These are phyloP conservation scores for Colletes latitarsis DNA, from an alignment of 1,140 invertebrate genomes.

Conservation along the genomic window DNA sequence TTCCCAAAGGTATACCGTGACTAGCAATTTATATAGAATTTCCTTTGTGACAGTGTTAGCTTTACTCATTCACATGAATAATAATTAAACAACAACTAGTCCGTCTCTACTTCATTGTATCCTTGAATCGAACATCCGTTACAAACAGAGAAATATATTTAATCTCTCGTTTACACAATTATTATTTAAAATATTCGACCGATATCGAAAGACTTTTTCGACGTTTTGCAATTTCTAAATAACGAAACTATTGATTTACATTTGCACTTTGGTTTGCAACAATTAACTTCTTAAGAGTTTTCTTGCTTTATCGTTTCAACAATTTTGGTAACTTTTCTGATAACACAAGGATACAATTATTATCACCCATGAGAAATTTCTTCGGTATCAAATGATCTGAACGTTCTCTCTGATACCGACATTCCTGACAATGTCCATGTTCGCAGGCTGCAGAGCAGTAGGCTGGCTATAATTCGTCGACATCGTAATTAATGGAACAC, in stretches of 20 bases:
- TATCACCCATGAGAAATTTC: not conserved
- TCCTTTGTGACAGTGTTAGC: too few species aligned
- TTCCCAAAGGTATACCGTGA: not conserved
- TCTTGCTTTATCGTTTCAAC: too few species aligned
- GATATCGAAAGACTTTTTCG: too few species aligned
- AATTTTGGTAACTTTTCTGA: too few species aligned
- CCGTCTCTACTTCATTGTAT: not conserved
- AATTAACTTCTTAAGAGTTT: too few species aligned
- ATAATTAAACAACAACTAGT: not conserved
- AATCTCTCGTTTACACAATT: too few species aligned
- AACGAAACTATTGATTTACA: too few species aligned
- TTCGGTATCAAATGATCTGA: not conserved
- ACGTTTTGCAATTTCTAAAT: too few species aligned
- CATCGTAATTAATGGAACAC: conserved; percentile 31
- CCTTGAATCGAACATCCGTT: not conserved
- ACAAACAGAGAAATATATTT: not conserved
- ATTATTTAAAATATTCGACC: too few species aligned
- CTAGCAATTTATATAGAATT: not conserved
- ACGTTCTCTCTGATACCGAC: conserved; percentile 9
- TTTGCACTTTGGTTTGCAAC: too few species aligned
- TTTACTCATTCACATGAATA: not conserved
- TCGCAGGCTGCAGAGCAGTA: not conserved
- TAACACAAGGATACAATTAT: not conserved
- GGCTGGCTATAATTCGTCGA: conserved; percentile 16
- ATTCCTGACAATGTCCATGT: conserved; percentile 30